phyloP scores from a whole-genome alignment of 2,888 invertebrate genomes.

The Deladenus siricidicola region DNA sequence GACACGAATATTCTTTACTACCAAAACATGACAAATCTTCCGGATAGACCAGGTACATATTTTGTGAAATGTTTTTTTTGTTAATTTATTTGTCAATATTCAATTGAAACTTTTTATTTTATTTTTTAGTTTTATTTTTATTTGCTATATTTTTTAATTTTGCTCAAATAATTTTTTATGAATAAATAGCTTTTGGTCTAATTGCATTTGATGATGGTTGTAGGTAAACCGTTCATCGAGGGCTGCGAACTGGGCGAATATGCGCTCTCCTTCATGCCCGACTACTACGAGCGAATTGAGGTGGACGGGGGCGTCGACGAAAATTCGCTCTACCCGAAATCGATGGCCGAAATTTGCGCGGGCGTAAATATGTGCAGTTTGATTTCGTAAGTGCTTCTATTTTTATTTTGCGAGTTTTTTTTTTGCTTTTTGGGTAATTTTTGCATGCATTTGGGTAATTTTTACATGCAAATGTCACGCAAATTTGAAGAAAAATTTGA shows the following conservation, averaged over 20 bases:
- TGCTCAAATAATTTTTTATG: too few species aligned
- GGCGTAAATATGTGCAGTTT: conserved; percentile 16
- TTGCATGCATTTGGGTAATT: too few species aligned
- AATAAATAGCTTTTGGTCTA: too few species aligned
- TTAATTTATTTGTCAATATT: neutral
- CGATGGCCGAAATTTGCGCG: conserved; percentile 25
- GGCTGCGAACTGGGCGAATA: conserved; percentile 34
- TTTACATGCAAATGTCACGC: too few species aligned
- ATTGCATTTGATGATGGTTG: too few species aligned
- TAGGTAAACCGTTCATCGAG: conserved; percentile 12
- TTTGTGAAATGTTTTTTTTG: neutral
- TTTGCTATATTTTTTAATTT: too few species aligned
- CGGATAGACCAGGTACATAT: conserved; percentile 15
- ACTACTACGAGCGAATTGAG: conserved; percentile 33
- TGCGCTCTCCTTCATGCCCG: conserved; percentile 28
- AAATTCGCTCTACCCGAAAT: conserved; percentile 17
- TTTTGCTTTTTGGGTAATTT: too few species aligned
- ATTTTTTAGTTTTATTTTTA: too few species aligned
- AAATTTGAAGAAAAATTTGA: too few species aligned
- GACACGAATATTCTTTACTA: conserved; percentile 24
- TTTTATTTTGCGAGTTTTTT: too few species aligned
- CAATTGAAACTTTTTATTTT: too few species aligned
- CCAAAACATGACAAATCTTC: conserved; percentile 17
- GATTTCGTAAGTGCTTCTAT: too few species aligned
- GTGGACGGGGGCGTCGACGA: conserved; percentile 16